Base-by-base conservation (phyloP, 2,888 invertebrate genomes). In the Acanthosoma haemorrhoidale region DNA sequence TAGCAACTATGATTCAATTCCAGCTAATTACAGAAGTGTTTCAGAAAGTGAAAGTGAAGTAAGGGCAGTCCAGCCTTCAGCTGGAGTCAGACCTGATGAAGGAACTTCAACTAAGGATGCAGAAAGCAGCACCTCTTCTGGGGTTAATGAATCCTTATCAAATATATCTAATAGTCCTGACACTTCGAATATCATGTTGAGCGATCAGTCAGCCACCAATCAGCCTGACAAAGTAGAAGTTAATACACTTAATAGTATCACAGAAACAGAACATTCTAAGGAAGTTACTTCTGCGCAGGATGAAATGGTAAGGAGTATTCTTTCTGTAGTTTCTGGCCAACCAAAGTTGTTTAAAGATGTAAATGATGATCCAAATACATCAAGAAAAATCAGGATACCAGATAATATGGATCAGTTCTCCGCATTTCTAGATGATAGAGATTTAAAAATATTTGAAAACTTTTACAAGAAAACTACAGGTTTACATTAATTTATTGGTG, bases 321-420 rank as follows among this genome's bases (percentile, higher is more conserved):
- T 64, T 16, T 64, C 64, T 3, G 21, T 41, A 8, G 18, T 18
- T 15, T 25, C 39, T 8, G 41, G 15, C 16, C 16, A 31, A 9
- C 25, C 3, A 29, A 16, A 64, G 13, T 21, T 21, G 11, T 6
- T 11, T 32, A 9, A 60, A 25, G 61, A 61, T 13, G 31, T 11
- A 41, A 18, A 4, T 2, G 67, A 67, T 31, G 67, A 67, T 21
- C 67, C 67, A 9, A 57, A 67, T n/a, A 67, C 57, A 9, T 67
- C 67, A n/a, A 43, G 67, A 9, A 51, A 67, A 32, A 51, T 67
- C 2, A 67, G 67, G 67, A 51, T 67, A 36, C 66, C 32, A 21
- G 57, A 67, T 15, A 51, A 67, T 51, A 11, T 4, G 15, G 36
- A 16, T 15, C 51, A 67, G 34, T 67, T 32, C 51, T 67, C 67